Evolutionary conservation across 1,140 invertebrate species (phyloP).

Genomic region (Drosophila subpulchrella): DNA sequence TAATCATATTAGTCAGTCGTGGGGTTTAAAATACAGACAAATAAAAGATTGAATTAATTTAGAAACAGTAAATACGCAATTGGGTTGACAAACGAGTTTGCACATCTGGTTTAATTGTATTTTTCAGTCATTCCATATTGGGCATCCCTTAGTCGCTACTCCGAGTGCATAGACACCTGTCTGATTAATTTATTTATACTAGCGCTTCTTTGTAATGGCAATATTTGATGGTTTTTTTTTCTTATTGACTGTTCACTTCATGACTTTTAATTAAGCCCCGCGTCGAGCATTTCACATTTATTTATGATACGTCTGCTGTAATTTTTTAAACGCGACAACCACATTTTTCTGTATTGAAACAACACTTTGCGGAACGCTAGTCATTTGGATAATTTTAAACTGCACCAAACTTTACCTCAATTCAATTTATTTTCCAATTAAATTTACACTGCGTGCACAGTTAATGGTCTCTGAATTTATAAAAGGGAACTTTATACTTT

Average conservation of each 20-base stretch:
- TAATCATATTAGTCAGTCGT: not conserved
- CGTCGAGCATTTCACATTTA: not conserved
- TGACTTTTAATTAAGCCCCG: conserved; percentile 36
- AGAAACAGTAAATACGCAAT: no score
- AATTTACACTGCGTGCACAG: not conserved
- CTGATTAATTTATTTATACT: conserved; percentile 4
- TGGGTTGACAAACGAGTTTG: not conserved
- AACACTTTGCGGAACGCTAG: not conserved
- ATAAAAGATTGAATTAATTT: not conserved
- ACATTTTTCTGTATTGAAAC: not conserved
- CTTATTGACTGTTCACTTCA: conserved; percentile 27
- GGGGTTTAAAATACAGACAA: not conserved
- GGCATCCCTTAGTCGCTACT: conserved; percentile 16
- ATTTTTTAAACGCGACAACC: not conserved
- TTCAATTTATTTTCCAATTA: not conserved
- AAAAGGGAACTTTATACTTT: not conserved
- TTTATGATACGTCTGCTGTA: conserved; percentile 1
- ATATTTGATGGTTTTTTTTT: conserved; percentile 13
- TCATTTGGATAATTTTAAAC: not conserved
- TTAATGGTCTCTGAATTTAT: not conserved
- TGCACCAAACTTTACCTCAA: conserved; percentile 16
- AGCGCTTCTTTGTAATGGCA: not conserved
- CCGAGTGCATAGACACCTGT: not conserved
- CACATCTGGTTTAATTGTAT: conserved; percentile 3
- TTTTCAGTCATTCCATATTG: not conserved